These are phyloP conservation scores for Clamator glandarius DNA, from an alignment of 2,797 vertebrate species.

Conservation along the genomic window DNA sequence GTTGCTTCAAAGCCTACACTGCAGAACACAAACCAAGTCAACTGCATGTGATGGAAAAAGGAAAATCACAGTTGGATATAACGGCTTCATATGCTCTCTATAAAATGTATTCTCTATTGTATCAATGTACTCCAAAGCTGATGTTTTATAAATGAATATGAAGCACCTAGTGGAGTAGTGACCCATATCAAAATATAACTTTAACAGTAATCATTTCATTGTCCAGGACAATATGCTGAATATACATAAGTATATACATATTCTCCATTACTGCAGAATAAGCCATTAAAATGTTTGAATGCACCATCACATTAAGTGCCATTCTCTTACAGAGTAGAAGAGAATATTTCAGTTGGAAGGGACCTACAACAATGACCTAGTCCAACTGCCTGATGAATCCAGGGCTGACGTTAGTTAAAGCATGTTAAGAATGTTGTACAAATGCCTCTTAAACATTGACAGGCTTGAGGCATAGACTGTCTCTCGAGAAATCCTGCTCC, in stretches of 20 bases:
- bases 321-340: neutral
- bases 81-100: neutral
- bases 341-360: neutral
- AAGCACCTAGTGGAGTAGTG: neutral
- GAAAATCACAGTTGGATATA: neutral
- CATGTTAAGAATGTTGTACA: neutral
- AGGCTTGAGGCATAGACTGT: rapidly evolving
- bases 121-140: neutral
- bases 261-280: neutral
- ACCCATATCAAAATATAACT: neutral
- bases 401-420: neutral
- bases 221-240: neutral
- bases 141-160: neutral
- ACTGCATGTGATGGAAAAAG: too few relatives aligned
- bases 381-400: neutral
- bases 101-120: neutral
- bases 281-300: neutral
- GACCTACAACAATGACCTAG: neutral
- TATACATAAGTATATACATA: neutral
- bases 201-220: neutral
- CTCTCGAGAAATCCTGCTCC: neutral
- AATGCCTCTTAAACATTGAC: neutral
- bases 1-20: neutral
- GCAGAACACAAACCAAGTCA: neutral
- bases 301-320: neutral